Evolutionary conservation across 2,113 vertebrate genomes (phyloP).

Genomic region (Triplophysa tibetana): DNA sequence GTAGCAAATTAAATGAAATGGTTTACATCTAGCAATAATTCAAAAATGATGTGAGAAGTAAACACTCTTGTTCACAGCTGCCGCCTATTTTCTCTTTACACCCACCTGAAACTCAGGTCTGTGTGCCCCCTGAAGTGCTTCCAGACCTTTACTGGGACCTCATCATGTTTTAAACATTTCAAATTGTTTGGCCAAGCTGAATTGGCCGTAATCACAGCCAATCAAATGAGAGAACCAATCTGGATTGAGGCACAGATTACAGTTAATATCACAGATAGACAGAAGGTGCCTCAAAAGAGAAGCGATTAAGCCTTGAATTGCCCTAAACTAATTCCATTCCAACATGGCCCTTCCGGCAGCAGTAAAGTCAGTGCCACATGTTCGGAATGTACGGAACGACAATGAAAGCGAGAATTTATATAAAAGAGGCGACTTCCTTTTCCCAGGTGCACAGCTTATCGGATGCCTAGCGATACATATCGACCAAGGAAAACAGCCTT

Average conservation of each 20-base stretch:
- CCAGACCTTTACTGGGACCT: conserved; percentile 65
- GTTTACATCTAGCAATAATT: neutral
- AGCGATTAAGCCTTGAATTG: neutral
- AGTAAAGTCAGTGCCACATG: conserved; percentile 10
- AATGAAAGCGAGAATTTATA: conserved; percentile 1
- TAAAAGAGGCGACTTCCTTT: conserved; percentile 8
- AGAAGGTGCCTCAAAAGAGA: conserved; percentile 1
- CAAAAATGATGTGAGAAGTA: conserved; percentile 13
- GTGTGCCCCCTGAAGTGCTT: conserved; percentile 67
- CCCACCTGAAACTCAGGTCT: conserved; percentile 56
- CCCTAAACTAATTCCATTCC: neutral
- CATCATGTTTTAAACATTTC: conserved; percentile 47
- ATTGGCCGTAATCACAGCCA: conserved; percentile 55
- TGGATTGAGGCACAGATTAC: conserved; percentile 52
- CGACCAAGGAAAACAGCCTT: neutral
- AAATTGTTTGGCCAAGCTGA: conserved; percentile 42
- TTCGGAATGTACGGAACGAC: neutral
- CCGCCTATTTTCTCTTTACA: conserved; percentile 41
- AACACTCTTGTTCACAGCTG: conserved; percentile 52
- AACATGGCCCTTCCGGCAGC: neutral
- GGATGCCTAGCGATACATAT: neutral
- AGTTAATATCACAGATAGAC: conserved; percentile 49
- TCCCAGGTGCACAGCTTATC: conserved; percentile 25
- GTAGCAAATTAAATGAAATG: too few relatives aligned
- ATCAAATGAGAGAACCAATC: conserved; percentile 34